Conservation (phyloP, 2,888 invertebrate species). For the Melinaea marsaeus region DNA sequence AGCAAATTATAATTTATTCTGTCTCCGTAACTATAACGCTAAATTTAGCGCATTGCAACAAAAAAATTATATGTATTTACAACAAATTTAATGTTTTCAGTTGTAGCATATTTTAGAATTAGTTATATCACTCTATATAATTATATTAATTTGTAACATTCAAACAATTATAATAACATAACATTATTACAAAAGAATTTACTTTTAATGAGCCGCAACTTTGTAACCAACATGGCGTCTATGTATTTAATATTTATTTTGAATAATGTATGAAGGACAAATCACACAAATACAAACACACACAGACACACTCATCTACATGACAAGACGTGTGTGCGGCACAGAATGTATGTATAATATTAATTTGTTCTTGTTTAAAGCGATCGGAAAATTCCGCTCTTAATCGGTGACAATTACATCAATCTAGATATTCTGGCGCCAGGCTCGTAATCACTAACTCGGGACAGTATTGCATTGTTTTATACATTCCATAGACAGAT, state of each 20-base stretch:
- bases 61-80: no score
- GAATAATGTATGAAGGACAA: constrained; percentile 17
- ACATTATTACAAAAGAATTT: no score
- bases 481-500: no score
- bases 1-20: no score
- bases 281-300: constrained; percentile 16
- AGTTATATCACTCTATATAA: no score
- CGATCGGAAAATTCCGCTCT: constrained; percentile 63
- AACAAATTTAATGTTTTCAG: no score
- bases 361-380: constrained; percentile 34
- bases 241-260: constrained; percentile 24
- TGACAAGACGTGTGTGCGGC: constrained; percentile 13
- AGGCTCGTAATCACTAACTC: constrained; percentile 15
- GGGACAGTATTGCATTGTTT: no score
- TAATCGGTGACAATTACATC: constrained; percentile 59
- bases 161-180: no score
- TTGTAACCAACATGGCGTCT: constrained; percentile 22
- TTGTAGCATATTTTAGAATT: no score
- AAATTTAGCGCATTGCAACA: no score
- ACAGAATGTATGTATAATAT: constrained; percentile 21
- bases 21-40: no score
- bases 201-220: constrained; percentile 4
- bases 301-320: neutral
- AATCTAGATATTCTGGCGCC: constrained; percentile 50
- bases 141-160: no score